Conservation (phyloP, 2,113 vertebrate species). For the Loxodonta africana region DNA sequence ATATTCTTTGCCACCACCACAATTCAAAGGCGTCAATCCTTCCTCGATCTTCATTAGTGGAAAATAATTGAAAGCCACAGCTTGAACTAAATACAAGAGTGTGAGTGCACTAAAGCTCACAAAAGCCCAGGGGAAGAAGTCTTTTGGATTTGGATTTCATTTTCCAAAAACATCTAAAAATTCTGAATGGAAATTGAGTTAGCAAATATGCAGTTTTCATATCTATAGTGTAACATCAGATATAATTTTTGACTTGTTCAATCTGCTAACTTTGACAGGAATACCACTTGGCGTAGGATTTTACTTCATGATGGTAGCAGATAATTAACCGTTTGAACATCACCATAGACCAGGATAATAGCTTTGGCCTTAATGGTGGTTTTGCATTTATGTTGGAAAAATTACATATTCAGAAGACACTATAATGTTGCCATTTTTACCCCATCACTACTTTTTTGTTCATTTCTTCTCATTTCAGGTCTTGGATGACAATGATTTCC, state of each 20-base stretch:
- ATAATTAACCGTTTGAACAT: slow-evolving; percentile 52
- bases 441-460: background rate
- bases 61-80: background rate
- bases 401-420: slow-evolving; percentile 30
- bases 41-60: background rate
- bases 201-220: slow-evolving; percentile 13
- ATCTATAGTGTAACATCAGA: background rate
- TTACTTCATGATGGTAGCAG: slow-evolving; percentile 38
- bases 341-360: slow-evolving; percentile 22
- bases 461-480: slow-evolving; percentile 44
- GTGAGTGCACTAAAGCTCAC: background rate
- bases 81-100: background rate
- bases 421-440: slow-evolving; percentile 6
- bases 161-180: background rate
- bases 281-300: background rate
- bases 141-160: background rate
- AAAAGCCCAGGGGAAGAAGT: background rate
- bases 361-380: slow-evolving; percentile 32
- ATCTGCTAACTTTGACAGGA: background rate
- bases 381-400: slow-evolving; percentile 18
- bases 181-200: slow-evolving; percentile 58
- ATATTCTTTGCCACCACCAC: too few relatives aligned
- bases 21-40: too few relatives aligned
- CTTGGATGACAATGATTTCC: slow-evolving; percentile 7
- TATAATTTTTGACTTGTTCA: slow-evolving; percentile 36